Evolutionary conservation across 2,113 vertebrate genomes (phyloP).

Genomic region (Pantherophis guttatus): DNA sequence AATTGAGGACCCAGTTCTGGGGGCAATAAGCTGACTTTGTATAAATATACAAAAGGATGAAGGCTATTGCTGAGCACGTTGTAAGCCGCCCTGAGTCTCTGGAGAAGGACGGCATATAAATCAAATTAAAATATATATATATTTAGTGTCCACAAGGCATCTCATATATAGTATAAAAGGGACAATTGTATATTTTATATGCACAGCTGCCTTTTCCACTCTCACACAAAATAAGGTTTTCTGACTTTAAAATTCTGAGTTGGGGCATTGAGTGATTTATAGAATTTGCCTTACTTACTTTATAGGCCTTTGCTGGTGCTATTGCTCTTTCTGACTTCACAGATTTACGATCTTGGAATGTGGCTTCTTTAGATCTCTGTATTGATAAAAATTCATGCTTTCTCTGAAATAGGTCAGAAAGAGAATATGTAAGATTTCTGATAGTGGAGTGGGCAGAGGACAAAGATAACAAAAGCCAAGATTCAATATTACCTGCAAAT

Average conservation of each 20-base stretch:
- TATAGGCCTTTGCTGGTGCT: conserved; percentile 59
- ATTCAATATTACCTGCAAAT: conserved; percentile 79
- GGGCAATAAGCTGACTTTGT: too few species aligned
- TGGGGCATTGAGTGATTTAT: background rate
- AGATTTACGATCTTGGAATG: conserved; percentile 60
- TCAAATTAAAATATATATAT: too few species aligned
- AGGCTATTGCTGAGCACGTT: too few species aligned
- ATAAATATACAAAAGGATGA: too few species aligned
- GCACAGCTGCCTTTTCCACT: background rate
- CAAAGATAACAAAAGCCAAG: background rate
- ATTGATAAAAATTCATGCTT: conserved; percentile 74
- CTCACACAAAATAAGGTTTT: background rate
- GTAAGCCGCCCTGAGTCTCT: too few species aligned
- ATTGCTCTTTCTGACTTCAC: conserved; percentile 71
- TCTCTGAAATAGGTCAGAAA: conserved; percentile 69
- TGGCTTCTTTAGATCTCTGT: conserved; percentile 64
- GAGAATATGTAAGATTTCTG: background rate
- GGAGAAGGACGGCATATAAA: too few species aligned
- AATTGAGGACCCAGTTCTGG: too few species aligned
- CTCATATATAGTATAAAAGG: background rate
- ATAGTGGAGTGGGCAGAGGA: background rate
- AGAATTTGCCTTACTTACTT: conserved; percentile 63
- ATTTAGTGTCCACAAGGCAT: background rate
- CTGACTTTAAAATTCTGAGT: background rate
- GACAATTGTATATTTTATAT: background rate